Evolutionary conservation across 1,140 invertebrate species (phyloP).

Genomic region (Zelostemma sp.): DNA sequence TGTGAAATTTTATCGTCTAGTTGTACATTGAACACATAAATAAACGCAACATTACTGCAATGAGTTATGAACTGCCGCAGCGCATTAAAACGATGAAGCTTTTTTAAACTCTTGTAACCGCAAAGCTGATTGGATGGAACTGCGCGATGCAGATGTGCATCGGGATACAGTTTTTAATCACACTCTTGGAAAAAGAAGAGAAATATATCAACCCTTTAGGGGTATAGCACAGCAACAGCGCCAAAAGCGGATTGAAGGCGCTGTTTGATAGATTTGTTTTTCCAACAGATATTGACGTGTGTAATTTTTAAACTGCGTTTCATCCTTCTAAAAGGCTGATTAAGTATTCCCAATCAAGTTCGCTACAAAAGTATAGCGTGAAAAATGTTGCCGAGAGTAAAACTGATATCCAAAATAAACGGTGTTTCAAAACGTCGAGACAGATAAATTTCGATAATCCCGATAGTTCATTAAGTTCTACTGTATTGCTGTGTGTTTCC

Average conservation of each 20-base stretch:
- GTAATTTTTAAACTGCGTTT: not conserved
- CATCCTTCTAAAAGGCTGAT: not conserved
- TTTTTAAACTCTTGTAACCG: not conserved
- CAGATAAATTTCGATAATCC: not conserved
- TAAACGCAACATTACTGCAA: not conserved
- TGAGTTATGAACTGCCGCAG: not conserved
- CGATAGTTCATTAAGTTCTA: not conserved
- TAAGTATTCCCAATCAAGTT: too few species aligned
- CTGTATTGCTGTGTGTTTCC: not conserved
- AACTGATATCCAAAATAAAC: too few species aligned
- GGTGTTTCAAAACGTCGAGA: too few species aligned
- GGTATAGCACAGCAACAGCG: constrained; percentile 19
- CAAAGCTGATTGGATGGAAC: constrained; percentile 31
- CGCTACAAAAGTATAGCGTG: too few species aligned
- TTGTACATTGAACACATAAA: not conserved
- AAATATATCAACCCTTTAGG: constrained; percentile 3
- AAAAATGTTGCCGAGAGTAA: too few species aligned
- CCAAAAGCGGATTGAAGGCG: constrained; percentile 17
- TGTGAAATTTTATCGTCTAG: not conserved
- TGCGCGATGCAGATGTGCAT: not conserved
- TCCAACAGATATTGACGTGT: not conserved
- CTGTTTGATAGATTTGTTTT: constrained; percentile 41
- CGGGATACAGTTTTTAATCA: constrained; percentile 37
- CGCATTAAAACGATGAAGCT: not conserved
- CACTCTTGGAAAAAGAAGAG: constrained; percentile 13